A percentile compares a stretch with the other conserved stretches of the same genome.
Evolutionary conservation across 2,888 invertebrate genomes (phyloP).

Genomic region (Apocheima hispidaria): DNA sequence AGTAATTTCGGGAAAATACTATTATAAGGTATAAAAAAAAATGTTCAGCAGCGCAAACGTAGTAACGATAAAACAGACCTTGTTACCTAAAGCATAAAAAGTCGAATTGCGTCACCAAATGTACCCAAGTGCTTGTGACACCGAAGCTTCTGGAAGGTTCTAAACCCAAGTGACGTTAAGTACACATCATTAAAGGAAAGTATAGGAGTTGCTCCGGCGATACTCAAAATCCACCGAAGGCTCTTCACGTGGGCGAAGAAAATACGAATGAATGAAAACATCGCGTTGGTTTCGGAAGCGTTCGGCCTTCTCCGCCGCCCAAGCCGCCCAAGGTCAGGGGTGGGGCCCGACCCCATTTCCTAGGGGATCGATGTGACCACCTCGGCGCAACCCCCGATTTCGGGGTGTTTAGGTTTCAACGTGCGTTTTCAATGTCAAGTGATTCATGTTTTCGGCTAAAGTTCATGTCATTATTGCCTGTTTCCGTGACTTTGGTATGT

Average conservation of each 20-base stretch:
- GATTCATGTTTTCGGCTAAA: slow-evolving; percentile 68
- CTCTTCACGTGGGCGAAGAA: slow-evolving; percentile 56
- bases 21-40: no score
- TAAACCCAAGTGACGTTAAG: slow-evolving; percentile 47
- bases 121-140: slow-evolving; percentile 21
- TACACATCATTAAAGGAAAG: slow-evolving; percentile 57
- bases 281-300: slow-evolving; percentile 67
- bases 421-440: slow-evolving; percentile 83
- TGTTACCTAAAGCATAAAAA: slow-evolving; percentile 8
- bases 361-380: slow-evolving; percentile 82
- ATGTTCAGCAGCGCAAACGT: no score
- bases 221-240: slow-evolving; percentile 54
- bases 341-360: slow-evolving; percentile 74
- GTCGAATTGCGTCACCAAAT: slow-evolving; percentile 26
- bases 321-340: slow-evolving; percentile 74
- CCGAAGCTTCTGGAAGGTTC: slow-evolving; percentile 38
- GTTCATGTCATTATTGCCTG: slow-evolving; percentile 66
- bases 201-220: slow-evolving; percentile 43
- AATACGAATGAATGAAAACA: slow-evolving; percentile 73
- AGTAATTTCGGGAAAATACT: not conserved
- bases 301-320: slow-evolving; percentile 68
- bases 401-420: slow-evolving; percentile 66
- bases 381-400: slow-evolving; percentile 68
- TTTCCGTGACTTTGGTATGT: slow-evolving; percentile 70
- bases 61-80: not conserved